Evolutionary conservation across 2,888 invertebrate species (phyloP), one percentile per base, ranked within the genome.

Genomic region (Nymphalis urticae): DNA sequence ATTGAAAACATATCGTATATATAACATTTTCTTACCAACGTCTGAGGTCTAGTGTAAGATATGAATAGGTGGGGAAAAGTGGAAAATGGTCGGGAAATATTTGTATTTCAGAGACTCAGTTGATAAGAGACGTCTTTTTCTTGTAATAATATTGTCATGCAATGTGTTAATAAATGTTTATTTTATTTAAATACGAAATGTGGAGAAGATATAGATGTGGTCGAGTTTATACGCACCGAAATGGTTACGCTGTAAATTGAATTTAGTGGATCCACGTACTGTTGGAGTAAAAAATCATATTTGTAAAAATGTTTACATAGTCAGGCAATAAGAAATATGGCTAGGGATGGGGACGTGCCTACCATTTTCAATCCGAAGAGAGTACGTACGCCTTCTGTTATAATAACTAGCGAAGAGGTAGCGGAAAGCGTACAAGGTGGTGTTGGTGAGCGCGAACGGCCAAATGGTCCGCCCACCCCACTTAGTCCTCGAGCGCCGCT

Each of bases 311-410:
- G 81, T 78, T 67, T 76, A 68, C 70, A 64, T 72, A 73, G 72
- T 72, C 66, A 70, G 74, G 76, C 72, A 62, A 72, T 73, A 72
- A 69, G 67, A 78, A 84, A 79, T 68, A 95, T 95, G 95, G 95
- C 94, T 75, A 93, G 95, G 76, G 95, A 95, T 93, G 95, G 95
- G 79, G 96, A 96, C 86, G 94, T 96, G 89, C 95, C 96, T 76
- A 96, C 96, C 75, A 96, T 96, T 82, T 96, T 96, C 88, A 96
- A 96, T 88, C 96, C 96, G 58, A 95, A 95, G 83, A 93, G 95
- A 76, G 95, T 94, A 68, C 93, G 95, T 72, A 93, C 95, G 70
- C 95, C 95, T 74, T 95, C 95, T 66, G 95, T 95, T 75, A 95
- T 95, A 79, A 94, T 95, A 75, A 95, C 95, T 60, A 95, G 94